Evolutionary conservation across 2,888 invertebrate species (phyloP), one percentile per base, ranked within the genome.

Genomic region (Drosophila cracens): DNA sequence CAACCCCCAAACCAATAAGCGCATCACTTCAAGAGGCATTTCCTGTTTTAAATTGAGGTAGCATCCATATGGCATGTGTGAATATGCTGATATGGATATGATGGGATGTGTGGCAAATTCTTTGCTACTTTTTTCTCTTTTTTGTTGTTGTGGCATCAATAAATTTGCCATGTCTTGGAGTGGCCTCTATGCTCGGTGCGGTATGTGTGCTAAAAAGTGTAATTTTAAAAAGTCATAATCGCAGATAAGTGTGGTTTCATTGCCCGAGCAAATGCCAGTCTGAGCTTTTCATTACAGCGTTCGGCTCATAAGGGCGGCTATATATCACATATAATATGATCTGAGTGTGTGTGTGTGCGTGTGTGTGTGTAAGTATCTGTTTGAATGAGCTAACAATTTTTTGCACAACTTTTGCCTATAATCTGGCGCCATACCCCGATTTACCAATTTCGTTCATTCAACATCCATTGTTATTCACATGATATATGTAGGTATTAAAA

Each of bases 1-100:
- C 90, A 81, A 65, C 78, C 89, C 84, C 82, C 84, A 49, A 72
- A 68, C 73, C 83, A 80, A 72, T 68, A 74, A 61, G 62, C 81
- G 79, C 69, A 73, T 74, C 89, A 76, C 82, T 83, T 86, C 82
- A 73, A 89, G 87, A 84, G 91, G 90, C 82, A 85, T 90, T 91
- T 92, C 91, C 91, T 92, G 92, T 91, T 92, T 91, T 87, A 90
- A 92, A 92, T 92, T 90, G 92, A 86, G 85, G 83, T 78, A 87
- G 79, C 69, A 67, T 71, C 71, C 70, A 81, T 79, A 75, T 70
- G 79, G 78, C 64, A 72, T 82, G 79, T 70, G 76, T 70, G 74
- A 78, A 77, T 70, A 57, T 73, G 68, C 65, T 71, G 84, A 83
- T 87, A 88, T 74, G 68, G 54, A 63, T 57, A 51, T 48, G 34